Evolutionary conservation across 2,113 vertebrate species (phyloP), one percentile per base, ranked within the genome.

Genomic region (Carettochelys insculpta): DNA sequence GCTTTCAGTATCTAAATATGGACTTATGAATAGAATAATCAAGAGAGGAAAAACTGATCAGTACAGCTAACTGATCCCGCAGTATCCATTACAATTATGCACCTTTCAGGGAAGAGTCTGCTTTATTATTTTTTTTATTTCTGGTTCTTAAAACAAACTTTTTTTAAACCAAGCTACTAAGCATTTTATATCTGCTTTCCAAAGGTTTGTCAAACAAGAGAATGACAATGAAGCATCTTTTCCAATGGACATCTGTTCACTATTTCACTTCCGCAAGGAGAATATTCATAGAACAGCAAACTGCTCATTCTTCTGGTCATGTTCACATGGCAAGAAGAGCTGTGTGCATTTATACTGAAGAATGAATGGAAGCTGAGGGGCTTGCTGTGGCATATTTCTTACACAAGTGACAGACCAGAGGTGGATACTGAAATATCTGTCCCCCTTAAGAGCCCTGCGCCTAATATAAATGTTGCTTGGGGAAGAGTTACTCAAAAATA

Each of bases 171-270:
- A 93, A 93, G 65, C 82, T 89, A 83, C 50, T 53, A 87, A 68
- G 65, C 77, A 88, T 88, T 43, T 54, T 1, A 0, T 8, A 90
- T n/a, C 82, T 3, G 1, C 85, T 85, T 87, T 88, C 94, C 89
- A 90, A 90, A 90, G 71, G n/a, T 65, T 92, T 92, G 90, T 95
- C 94, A 94, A 92, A 94, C 87, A 88, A 82, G 77, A 47, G 41
- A 85, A 52, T 11, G 56, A 12, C 85, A 88, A 47, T 80, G 77
- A 94, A 90, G 77, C 48, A 83, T 17, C 6, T 56, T 86, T 89
- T 90, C 90, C 90, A 93, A 94, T 91, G 56, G 93, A 81, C 92
- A 95, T 96, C 94, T 97, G 96, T 88, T 96, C 96, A 92, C 90
- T 94, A 95, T 96, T 92, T 94, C 86, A 92, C 77, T 92, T 53